These are phyloP conservation scores for Poeciliopsis retropinna DNA, from an alignment of 2,113 vertebrate genomes.

Conservation along the genomic window DNA sequence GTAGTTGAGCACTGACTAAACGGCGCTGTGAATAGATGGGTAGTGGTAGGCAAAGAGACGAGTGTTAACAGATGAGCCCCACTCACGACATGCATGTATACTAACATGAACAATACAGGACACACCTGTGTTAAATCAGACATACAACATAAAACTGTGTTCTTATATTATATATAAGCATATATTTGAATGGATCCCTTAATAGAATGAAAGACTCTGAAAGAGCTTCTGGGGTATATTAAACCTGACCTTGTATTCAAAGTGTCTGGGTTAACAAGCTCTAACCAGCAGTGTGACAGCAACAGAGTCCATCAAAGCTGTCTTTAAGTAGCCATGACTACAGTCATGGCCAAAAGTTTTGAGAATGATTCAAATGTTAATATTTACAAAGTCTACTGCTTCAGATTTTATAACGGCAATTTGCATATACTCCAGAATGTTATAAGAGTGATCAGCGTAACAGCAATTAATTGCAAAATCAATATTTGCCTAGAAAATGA, in stretches of 20 bases:
- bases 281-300: conserved; percentile 37
- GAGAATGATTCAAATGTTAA: too few relatives aligned
- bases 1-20: conserved; percentile 44
- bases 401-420: too few relatives aligned
- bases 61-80: conserved; percentile 43
- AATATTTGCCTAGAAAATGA: too few relatives aligned
- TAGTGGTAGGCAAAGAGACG: conserved; percentile 46
- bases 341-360: too few relatives aligned
- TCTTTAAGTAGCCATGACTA: conserved; percentile 65
- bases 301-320: conserved; percentile 50
- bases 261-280: conserved; percentile 45
- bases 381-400: too few relatives aligned
- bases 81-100: conserved; percentile 12
- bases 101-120: conserved; percentile 6
- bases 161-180: background rate
- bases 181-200: conserved; percentile 24
- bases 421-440: too few relatives aligned
- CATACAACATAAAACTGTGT: background rate
- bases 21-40: conserved; percentile 46
- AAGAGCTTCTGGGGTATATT: conserved; percentile 44
- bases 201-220: conserved; percentile 27
- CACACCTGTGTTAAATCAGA: conserved; percentile 2
- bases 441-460: too few relatives aligned
- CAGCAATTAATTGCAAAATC: too few relatives aligned
- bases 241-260: conserved; percentile 59